phyloP scores from a whole-genome alignment of 2,113 vertebrate genomes.

The Neotragus moschatus region DNA sequence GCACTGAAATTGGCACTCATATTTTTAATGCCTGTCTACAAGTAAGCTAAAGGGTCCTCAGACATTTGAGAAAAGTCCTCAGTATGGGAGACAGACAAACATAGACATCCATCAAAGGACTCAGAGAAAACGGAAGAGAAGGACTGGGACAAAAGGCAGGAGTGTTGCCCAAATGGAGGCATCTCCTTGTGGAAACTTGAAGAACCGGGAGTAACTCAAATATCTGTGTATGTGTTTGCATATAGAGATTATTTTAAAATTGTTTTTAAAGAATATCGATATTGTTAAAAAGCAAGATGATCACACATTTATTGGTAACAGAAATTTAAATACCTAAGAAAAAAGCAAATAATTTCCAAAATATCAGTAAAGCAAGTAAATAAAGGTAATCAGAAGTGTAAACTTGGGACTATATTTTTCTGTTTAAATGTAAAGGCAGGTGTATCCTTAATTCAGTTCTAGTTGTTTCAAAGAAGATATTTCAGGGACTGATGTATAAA shows the following conservation, averaged over 20 bases:
- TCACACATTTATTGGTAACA: not conserved
- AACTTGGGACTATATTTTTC: not conserved
- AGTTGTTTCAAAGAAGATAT: not conserved
- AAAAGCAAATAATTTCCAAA: not conserved
- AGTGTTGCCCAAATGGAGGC: not conserved
- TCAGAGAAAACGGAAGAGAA: not conserved
- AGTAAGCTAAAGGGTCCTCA: not conserved
- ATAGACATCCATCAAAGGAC: not conserved
- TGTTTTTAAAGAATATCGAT: not conserved
- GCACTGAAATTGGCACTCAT: not conserved
- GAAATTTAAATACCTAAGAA: not conserved
- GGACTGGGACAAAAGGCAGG: not conserved
- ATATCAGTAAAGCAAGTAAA: not conserved
- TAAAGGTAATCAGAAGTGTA: not conserved
- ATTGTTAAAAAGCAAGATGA: not conserved
- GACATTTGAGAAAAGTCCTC: not conserved
- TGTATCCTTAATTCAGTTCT: not conserved
- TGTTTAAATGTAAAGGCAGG: not conserved
- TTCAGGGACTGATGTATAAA: not conserved
- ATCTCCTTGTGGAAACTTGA: not conserved
- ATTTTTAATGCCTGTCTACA: not conserved
- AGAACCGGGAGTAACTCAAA: not conserved
- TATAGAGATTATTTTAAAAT: not conserved
- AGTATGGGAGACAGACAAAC: not conserved
- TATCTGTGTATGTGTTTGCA: not conserved